Percentiles rank a stretch among this genome's conserved stretches.
phyloP scores from a whole-genome alignment of 2,888 invertebrate species.

The Hofmannophila pseudospretella region DNA sequence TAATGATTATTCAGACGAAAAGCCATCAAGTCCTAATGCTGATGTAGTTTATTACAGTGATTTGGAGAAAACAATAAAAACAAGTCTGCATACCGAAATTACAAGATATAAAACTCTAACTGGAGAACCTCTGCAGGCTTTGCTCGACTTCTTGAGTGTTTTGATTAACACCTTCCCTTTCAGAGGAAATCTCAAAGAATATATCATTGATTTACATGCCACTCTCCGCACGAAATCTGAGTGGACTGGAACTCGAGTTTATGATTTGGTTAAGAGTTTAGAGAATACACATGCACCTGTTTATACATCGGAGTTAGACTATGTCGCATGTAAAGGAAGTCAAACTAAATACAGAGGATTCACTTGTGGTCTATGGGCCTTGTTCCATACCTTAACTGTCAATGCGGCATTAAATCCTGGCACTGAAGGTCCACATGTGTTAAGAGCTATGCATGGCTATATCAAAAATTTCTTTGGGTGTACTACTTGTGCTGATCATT shows the following conservation, averaged over 20 bases:
- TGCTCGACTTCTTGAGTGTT: conserved; percentile 85
- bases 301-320: conserved; percentile 74
- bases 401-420: conserved; percentile 79
- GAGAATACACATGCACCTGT: conserved; percentile 77
- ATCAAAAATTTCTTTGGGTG: conserved; percentile 96
- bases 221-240: conserved; percentile 64
- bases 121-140: conserved; percentile 83
- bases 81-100: conserved; percentile 90
- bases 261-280: conserved; percentile 69
- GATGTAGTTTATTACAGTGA: conserved; percentile 90
- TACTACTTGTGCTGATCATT: conserved; percentile 92
- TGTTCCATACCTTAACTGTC: conserved; percentile 95
- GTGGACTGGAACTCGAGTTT: conserved; percentile 80
- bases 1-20: conserved; percentile 33
- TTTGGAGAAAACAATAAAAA: conserved; percentile 90
- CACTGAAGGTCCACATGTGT: conserved; percentile 81
- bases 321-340: conserved; percentile 91
- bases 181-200: conserved; percentile 80
- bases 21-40: conserved; percentile 23
- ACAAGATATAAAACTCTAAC: conserved; percentile 82
- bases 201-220: conserved; percentile 80
- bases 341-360: conserved; percentile 87
- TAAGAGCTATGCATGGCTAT: conserved; percentile 91
- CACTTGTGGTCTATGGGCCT: conserved; percentile 96
- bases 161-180: conserved; percentile 89